Evolutionary conservation across 2,888 invertebrate genomes (phyloP).

Genomic region (Pachydiplax longipennis): DNA sequence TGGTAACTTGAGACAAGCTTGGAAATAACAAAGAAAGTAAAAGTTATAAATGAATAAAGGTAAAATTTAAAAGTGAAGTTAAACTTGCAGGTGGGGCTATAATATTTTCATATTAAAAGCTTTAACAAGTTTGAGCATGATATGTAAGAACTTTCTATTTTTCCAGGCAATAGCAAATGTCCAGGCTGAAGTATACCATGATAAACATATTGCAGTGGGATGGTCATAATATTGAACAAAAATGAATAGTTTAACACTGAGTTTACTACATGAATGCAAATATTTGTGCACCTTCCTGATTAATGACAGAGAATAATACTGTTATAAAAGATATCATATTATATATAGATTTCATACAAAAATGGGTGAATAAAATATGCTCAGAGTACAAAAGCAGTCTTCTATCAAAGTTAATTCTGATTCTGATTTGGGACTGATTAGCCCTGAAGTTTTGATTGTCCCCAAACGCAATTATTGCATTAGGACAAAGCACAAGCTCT

Average conservation of each 20-base stretch:
- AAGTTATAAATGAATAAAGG: too few species aligned
- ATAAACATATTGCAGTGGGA: neutral
- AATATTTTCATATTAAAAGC: too few species aligned
- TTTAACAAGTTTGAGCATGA: too few species aligned
- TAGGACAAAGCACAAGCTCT: conserved; percentile 26
- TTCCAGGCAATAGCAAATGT: too few species aligned
- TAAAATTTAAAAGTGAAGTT: too few species aligned
- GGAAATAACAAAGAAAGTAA: too few species aligned
- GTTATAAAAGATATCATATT: neutral
- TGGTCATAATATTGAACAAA: neutral
- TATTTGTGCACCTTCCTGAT: neutral
- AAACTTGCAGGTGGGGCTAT: too few species aligned
- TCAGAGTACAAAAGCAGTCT: neutral
- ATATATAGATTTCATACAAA: neutral
- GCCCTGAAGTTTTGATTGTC: neutral
- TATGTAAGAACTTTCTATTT: too few species aligned
- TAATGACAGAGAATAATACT: neutral
- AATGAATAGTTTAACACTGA: neutral
- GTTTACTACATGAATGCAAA: neutral
- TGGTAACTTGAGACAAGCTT: too few species aligned
- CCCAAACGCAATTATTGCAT: conserved; percentile 19
- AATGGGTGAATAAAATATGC: neutral
- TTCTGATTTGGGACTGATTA: neutral
- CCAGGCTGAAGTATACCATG: too few species aligned
- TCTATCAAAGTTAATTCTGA: neutral